Conservation (phyloP, 2,888 invertebrate species). For the Rhorus exstirpatorius region DNA sequence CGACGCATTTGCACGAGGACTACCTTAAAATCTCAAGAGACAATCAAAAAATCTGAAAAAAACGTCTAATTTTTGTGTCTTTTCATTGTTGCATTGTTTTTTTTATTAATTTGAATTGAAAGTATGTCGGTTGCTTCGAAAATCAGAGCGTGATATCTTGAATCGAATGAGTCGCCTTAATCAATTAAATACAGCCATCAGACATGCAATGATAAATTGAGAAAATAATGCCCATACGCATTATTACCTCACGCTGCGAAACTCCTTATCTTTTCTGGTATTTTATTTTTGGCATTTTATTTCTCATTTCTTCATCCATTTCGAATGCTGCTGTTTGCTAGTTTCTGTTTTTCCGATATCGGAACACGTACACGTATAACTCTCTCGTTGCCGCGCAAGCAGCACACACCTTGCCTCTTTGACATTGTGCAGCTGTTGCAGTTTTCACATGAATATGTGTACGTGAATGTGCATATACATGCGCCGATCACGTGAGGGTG, state of each 20-base stretch:
- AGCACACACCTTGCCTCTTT: conserved; percentile 49
- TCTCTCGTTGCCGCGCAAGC: conserved; percentile 33
- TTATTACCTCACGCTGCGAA: too few relatives aligned
- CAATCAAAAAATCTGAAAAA: too few relatives aligned
- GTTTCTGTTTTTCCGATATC: conserved; percentile 30
- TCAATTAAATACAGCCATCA: too few relatives aligned
- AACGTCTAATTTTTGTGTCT: too few relatives aligned
- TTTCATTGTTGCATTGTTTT: not conserved
- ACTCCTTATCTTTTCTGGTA: not conserved
- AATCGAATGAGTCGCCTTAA: too few relatives aligned
- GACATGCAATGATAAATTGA: too few relatives aligned
- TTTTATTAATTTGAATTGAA: too few relatives aligned
- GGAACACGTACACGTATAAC: conserved; percentile 50
- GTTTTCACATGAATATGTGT: conserved; percentile 39
- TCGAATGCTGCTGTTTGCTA: conserved; percentile 16
- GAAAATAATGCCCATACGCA: too few relatives aligned
- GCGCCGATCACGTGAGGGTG: conserved; percentile 25
- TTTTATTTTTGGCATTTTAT: not conserved
- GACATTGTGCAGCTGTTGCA: conserved; percentile 67
- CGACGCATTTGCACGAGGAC: too few relatives aligned
- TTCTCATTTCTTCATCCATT: not conserved
- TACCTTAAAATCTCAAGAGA: too few relatives aligned
- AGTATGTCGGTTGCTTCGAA: too few relatives aligned
- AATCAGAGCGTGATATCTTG: too few relatives aligned
- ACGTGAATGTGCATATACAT: conserved; percentile 10